Evolutionary conservation across 2,113 vertebrate species (phyloP), one percentile per base, ranked within the genome.

Genomic region (Uria aalge): DNA sequence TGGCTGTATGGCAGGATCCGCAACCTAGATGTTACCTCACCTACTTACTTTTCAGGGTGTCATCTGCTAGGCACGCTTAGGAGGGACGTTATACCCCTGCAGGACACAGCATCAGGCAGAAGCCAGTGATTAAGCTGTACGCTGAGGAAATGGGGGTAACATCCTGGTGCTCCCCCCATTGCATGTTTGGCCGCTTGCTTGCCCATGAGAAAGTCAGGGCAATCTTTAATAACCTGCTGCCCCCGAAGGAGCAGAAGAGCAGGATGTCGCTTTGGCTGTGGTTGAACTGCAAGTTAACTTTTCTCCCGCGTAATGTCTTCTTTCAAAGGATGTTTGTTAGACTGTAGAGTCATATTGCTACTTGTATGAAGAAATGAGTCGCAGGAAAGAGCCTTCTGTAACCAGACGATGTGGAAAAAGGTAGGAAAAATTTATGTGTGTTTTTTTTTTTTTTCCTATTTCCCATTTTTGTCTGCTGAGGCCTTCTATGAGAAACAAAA

Each of bases 241-340:
- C 47, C 72, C 21, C 3, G 1, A 59, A 63, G 47, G 19, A 80
- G 40, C 19, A 68, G 40, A 71, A 73, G 36, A 76, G 16, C 38
- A 90, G 63, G 62, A 38, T 7, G 12, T 68, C 0, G 0, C 22
- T 80, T 76, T 67, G 21, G 11, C 21, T 68, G 34, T 57, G 8
- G 15, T 32, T 84, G 77, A 86, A 64, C 19, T n/a, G 63, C 74
- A 95, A 43, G 68, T 62, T 92, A 66, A 79, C 32, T 92, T 90
- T 83, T 77, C 45, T 83, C 12, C 40, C 26, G 12, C 15, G 9
- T 34, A 66, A 85, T 20, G 11, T 48, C 78, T 63, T 80, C 57
- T 88, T 93, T 90, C 48, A 78, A 86, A 91, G 43, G 36, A 41
- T 47, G 4, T 11, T 82, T 1, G 0, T 73, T 57, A 55, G 22